phyloP scores from a whole-genome alignment of 1,140 invertebrate species.

The Bombus confusus region DNA sequence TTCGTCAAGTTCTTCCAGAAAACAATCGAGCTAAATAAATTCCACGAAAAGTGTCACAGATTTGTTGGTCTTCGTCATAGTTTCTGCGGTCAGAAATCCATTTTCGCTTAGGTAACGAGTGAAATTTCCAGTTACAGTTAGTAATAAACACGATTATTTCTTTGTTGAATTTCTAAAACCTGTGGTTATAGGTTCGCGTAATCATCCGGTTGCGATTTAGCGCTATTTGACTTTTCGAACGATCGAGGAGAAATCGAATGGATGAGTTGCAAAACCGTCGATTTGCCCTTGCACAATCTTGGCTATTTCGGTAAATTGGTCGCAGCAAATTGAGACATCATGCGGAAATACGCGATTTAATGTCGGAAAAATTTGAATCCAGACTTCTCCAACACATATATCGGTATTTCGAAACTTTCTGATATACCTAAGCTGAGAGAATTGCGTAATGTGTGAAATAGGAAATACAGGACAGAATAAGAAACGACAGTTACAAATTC shows the following conservation, averaged over 20 bases:
- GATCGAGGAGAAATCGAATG: conserved; percentile 29
- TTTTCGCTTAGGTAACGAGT: not conserved
- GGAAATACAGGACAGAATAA: not conserved
- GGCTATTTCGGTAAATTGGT: not conserved
- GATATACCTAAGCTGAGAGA: not conserved
- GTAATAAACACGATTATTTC: not conserved
- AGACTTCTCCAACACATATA: too few species aligned
- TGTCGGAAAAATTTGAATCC: not conserved
- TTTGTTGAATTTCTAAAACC: not conserved
- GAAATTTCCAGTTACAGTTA: not conserved
- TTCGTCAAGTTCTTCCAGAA: too few species aligned
- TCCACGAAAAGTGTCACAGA: not conserved
- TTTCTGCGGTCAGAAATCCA: not conserved
- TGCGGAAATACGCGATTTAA: not conserved
- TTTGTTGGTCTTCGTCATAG: too few species aligned
- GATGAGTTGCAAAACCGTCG: conserved; percentile 27
- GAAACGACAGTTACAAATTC: not conserved
- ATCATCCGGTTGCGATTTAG: not conserved
- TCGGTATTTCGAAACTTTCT: not conserved
- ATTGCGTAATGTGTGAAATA: not conserved
- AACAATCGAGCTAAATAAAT: not conserved
- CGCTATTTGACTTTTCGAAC: not conserved
- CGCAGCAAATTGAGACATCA: not conserved
- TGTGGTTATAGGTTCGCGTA: not conserved
- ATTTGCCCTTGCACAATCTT: conserved; percentile 13